phyloP scores from a whole-genome alignment of 2,888 invertebrate species.

The Luperina nickerlii region DNA sequence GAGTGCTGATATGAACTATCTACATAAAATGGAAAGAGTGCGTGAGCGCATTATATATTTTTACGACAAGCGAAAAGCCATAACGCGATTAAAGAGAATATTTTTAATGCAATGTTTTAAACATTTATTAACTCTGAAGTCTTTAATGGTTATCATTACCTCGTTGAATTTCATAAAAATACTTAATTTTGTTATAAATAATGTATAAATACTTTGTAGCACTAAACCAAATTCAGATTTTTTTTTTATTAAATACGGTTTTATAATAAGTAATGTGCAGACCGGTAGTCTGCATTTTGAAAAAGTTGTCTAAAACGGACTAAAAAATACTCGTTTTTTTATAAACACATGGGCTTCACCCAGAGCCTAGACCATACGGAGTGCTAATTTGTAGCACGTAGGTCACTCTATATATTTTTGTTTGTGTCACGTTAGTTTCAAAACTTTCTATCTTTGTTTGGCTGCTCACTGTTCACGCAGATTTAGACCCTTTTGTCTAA shows the following conservation, averaged over 20 bases:
- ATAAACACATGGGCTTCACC: background rate
- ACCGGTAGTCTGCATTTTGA: background rate
- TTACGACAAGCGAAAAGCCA: conserved; percentile 40
- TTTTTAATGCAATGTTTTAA: conserved; percentile 43
- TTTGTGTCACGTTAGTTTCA: background rate
- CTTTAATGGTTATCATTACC: conserved; percentile 22
- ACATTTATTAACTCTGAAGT: conserved; percentile 28
- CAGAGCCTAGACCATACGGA: background rate
- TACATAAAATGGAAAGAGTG: conserved; percentile 41
- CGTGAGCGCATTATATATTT: conserved; percentile 44
- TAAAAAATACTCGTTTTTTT: background rate
- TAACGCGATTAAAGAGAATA: conserved; percentile 36
- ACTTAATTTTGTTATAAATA: background rate
- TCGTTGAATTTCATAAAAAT: conserved; percentile 19
- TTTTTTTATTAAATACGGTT: background rate
- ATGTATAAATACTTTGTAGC: background rate
- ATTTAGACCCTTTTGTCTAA: background rate
- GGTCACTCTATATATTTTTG: background rate
- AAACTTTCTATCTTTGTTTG: background rate
- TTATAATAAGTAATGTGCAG: background rate
- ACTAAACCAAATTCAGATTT: conserved; percentile 5
- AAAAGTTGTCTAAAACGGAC: background rate
- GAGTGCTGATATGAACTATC: conserved; percentile 35
- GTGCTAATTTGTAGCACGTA: background rate
- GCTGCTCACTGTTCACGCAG: conserved; percentile 1